Evolutionary conservation across 2,888 invertebrate genomes (phyloP), one percentile per base, ranked within the genome.

Genomic region (Troides oblongomaculatus): DNA sequence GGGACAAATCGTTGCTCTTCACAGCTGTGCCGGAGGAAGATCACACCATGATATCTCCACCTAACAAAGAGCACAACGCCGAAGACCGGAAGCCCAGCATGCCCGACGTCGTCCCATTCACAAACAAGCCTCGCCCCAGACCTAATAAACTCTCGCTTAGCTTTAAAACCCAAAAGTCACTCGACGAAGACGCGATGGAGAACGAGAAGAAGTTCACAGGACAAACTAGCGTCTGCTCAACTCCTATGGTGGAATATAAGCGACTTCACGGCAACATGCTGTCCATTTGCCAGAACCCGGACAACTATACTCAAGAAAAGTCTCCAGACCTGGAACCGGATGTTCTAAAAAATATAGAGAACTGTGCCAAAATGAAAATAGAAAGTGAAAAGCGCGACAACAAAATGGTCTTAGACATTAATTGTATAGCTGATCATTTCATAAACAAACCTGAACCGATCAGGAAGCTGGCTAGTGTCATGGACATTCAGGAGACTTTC

Each of bases 11-110:
- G 0, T 85, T 96, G 3, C 95, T 97, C 50, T 97, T 97, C 79
- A 96, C 97, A 0, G 96, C 97, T 6, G 97, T 97, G 65, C 96
- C 96, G 1, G 97, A 97, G 88, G 97, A 97, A 81, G 95, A 94
- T 74, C 92, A 93, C 81, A 87, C 81, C 25, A 89, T 92, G 87
- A 92, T 91, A 72, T 92, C 93, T 0, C 93, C 93, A 0, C 92
- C 93, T 0, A 87, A 79, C 74, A 78, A 78, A 65, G 88, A 87
- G 14, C 84, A 85, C 23, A 76, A 74, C 30, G 74, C 81, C 8
- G 77, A 81, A 65, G 79, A 81, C 57, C 75, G 84, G 60, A 87
- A 88, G 71, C 82, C 87, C 0, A 78, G 82, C 73, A 90, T 93
- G 89, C 93, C 93, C 0, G 93, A 93, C 72, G 93, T 93, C 1